Evolutionary conservation across 2,797 vertebrate genomes (phyloP).

Genomic region (Lates japonicus): DNA sequence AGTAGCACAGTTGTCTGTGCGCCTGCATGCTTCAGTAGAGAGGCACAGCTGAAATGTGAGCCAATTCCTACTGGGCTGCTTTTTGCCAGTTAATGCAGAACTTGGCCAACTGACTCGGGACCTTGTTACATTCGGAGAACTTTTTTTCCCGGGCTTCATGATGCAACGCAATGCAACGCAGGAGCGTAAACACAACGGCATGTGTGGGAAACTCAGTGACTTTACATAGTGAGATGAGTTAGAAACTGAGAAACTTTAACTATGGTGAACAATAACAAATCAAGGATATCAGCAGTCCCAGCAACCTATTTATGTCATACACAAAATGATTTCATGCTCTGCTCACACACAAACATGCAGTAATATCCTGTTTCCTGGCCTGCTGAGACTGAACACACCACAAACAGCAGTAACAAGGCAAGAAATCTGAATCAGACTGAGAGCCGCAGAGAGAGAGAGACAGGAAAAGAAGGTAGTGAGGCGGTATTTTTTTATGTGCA

Average conservation of each 20-base stretch:
- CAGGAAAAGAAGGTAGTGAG: conserved; percentile 1
- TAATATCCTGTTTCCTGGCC: conserved; percentile 82
- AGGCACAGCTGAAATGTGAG: conserved; percentile 75
- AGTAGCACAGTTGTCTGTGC: conserved; percentile 65
- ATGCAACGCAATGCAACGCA: conserved; percentile 76
- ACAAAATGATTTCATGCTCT: conserved; percentile 24
- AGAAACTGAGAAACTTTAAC: conserved; percentile 20
- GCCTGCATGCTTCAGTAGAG: conserved; percentile 70
- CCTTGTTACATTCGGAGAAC: conserved; percentile 47
- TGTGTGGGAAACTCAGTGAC: conserved; percentile 40
- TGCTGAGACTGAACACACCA: conserved; percentile 56
- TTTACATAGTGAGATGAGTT: conserved; percentile 8
- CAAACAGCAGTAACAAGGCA: conserved; percentile 48
- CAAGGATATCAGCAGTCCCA: conserved; percentile 30
- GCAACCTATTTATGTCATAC: conserved; percentile 31
- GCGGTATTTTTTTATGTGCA: conserved; percentile 8
- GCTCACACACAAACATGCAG: conserved; percentile 34
- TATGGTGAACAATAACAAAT: conserved; percentile 31
- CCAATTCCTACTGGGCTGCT: conserved; percentile 63
- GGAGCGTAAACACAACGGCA: conserved; percentile 15
- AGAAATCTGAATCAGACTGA: conserved; percentile 50
- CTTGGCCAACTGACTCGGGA: conserved; percentile 59
- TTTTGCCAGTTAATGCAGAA: conserved; percentile 66
- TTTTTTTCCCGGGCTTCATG: conserved; percentile 74
- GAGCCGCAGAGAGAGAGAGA: conserved; percentile 8